Conservation (phyloP, 2,113 vertebrate genomes). For the Upupa epops region DNA sequence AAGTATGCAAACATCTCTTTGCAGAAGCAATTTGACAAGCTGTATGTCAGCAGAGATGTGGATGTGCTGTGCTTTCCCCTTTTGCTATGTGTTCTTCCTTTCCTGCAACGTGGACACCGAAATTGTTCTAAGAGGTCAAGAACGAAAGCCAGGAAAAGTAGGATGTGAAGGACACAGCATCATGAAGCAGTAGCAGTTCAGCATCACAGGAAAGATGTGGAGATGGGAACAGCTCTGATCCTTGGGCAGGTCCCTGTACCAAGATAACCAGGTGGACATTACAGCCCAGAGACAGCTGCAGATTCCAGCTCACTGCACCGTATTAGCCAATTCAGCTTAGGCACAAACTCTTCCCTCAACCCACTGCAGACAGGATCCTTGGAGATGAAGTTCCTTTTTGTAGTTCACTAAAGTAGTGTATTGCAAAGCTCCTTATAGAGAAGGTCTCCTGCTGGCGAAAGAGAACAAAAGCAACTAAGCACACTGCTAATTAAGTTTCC, state of each 20-base stretch:
- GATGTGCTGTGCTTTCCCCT: background rate
- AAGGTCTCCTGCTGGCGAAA: background rate
- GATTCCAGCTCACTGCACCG: background rate
- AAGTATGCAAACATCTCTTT: background rate
- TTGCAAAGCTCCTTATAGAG: background rate
- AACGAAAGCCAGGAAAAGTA: background rate
- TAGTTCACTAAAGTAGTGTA: background rate
- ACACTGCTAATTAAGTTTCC: constrained; percentile 39
- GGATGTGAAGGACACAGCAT: background rate
- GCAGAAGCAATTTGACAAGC: background rate
- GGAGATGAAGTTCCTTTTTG: background rate
- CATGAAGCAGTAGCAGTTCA: background rate
- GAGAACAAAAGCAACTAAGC: constrained; percentile 6
- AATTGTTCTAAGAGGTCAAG: background rate
- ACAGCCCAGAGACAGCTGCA: background rate
- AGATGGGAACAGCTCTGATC: background rate
- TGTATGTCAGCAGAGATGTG: background rate
- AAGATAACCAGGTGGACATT: background rate
- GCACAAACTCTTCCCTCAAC: background rate
- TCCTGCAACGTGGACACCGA: background rate
- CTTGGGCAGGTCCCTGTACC: background rate
- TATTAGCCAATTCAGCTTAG: background rate
- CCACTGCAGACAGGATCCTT: background rate
- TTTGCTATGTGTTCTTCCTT: background rate
- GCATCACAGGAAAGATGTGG: background rate